Percentiles rank a stretch among this genome's conserved stretches.
phyloP scores from a whole-genome alignment of 1,140 invertebrate species.

The Drosophila mauritiana region DNA sequence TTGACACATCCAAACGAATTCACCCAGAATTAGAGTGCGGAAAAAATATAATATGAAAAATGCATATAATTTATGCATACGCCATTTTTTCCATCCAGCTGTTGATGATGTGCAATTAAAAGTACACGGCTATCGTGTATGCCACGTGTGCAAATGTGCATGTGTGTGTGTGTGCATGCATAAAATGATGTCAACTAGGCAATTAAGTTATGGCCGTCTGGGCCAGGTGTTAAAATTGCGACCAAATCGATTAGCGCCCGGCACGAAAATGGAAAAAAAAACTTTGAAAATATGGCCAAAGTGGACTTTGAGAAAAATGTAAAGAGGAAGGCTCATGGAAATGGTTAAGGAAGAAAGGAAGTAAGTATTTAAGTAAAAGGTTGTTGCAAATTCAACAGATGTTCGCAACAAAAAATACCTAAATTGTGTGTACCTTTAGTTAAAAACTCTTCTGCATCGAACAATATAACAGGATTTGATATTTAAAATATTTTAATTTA shows the following conservation, averaged over 20 bases:
- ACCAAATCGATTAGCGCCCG: slow-evolving; percentile 12
- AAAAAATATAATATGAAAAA: slow-evolving; percentile 33
- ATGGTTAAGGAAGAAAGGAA: no score
- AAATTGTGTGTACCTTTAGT: no score
- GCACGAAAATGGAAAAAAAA: background rate
- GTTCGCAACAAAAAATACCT: no score
- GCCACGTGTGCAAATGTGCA: no score
- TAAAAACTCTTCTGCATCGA: no score
- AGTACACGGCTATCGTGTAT: slow-evolving; percentile 22
- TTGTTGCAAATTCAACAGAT: no score
- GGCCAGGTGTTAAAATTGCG: slow-evolving; percentile 29
- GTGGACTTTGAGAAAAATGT: no score
- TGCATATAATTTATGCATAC: slow-evolving; percentile 40
- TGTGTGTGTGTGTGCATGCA: slow-evolving; percentile 11
- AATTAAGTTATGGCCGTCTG: slow-evolving; percentile 38
- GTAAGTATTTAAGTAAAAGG: no score
- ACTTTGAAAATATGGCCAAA: background rate
- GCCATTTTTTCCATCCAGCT: slow-evolving; percentile 12
- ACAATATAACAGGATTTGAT: no score
- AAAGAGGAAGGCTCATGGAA: no score
- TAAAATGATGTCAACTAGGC: slow-evolving; percentile 52
- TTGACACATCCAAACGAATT: slow-evolving; percentile 28
- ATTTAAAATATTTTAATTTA: no score
- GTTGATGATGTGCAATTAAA: slow-evolving; percentile 54
- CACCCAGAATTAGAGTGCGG: slow-evolving; percentile 19